These are phyloP conservation scores for Cuniculus paca DNA, from an alignment of 2,797 vertebrate genomes.

Conservation along the genomic window DNA sequence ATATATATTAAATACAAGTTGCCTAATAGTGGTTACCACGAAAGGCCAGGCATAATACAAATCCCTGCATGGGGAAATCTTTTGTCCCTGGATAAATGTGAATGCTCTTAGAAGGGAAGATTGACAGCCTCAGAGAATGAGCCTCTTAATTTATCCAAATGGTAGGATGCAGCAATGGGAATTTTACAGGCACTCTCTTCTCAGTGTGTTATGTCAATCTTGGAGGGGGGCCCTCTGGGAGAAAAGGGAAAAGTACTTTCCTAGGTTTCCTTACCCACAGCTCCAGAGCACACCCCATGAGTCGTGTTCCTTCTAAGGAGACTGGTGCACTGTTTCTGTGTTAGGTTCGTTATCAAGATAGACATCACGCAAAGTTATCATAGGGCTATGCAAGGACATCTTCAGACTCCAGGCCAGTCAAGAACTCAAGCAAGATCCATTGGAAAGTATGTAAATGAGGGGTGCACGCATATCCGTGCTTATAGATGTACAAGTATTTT, in stretches of 20 bases:
- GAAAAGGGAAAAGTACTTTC: constrained; percentile 18
- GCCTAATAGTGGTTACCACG: constrained; percentile 22
- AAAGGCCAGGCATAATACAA: constrained; percentile 53
- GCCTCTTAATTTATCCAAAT: constrained; percentile 67
- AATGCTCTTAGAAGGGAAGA: constrained; percentile 40
- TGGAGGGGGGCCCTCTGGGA: not conserved
- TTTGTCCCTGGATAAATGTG: constrained; percentile 61
- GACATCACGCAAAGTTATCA: not conserved
- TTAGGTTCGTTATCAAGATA: not conserved
- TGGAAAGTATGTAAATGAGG: not conserved
- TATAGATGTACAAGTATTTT: not conserved
- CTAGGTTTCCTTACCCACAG: not conserved
- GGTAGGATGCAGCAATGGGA: not conserved
- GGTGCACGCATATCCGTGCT: not conserved
- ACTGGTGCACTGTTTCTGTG: not conserved
- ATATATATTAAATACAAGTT: constrained; percentile 58
- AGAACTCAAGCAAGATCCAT: not conserved
- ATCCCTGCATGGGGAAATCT: not conserved
- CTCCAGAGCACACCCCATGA: not conserved
- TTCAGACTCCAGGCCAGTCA: not conserved
- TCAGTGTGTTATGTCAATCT: not conserved
- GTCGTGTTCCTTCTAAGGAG: not conserved
- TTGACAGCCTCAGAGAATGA: constrained; percentile 62
- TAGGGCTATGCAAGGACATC: not conserved
- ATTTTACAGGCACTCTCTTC: constrained; percentile 7